phyloP scores from a whole-genome alignment of 2,113 vertebrate species.

The Pseudorhombus dupliciocellatus region DNA sequence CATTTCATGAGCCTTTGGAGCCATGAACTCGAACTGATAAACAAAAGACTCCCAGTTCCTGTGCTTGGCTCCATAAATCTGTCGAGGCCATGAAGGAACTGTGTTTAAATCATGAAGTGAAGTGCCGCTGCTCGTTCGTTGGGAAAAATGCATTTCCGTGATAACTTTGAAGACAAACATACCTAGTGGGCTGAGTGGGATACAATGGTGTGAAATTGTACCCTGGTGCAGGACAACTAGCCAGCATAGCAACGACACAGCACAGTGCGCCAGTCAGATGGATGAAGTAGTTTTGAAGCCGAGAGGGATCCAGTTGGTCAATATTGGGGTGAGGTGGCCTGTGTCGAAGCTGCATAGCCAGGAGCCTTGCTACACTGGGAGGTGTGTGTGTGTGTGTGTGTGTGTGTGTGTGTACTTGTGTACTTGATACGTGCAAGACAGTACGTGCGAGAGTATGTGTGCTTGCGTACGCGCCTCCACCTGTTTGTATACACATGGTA shows the following conservation, averaged over 20 bases:
- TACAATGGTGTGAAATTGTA: slow-evolving; percentile 78
- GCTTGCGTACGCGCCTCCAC: slow-evolving; percentile 39
- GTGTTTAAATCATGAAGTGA: slow-evolving; percentile 65
- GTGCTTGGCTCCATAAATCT: slow-evolving; percentile 51
- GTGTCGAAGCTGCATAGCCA: slow-evolving; percentile 47
- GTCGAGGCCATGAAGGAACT: slow-evolving; percentile 57
- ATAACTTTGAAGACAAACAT: slow-evolving; percentile 64
- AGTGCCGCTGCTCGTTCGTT: slow-evolving; percentile 45
- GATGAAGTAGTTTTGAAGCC: slow-evolving; percentile 72
- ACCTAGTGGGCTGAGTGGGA: slow-evolving; percentile 55
- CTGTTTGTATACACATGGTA: slow-evolving; percentile 74
- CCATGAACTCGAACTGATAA: slow-evolving; percentile 50
- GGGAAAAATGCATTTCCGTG: slow-evolving; percentile 52
- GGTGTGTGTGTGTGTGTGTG: slow-evolving; percentile 46
- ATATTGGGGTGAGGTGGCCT: slow-evolving; percentile 62
- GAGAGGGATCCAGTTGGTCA: slow-evolving; percentile 43
- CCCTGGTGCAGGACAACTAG: slow-evolving; percentile 63
- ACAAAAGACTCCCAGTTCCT: slow-evolving; percentile 64
- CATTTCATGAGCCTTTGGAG: slow-evolving; percentile 33
- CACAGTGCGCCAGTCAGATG: slow-evolving; percentile 58
- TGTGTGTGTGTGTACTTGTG: slow-evolving; percentile 6
- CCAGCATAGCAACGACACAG: slow-evolving; percentile 72
- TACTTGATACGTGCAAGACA: slow-evolving; percentile 14
- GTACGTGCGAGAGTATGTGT: slow-evolving; percentile 29
- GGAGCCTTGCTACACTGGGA: slow-evolving; percentile 30